Evolutionary conservation across 1,140 invertebrate species (phyloP).

Genomic region (Platyura marginata): DNA sequence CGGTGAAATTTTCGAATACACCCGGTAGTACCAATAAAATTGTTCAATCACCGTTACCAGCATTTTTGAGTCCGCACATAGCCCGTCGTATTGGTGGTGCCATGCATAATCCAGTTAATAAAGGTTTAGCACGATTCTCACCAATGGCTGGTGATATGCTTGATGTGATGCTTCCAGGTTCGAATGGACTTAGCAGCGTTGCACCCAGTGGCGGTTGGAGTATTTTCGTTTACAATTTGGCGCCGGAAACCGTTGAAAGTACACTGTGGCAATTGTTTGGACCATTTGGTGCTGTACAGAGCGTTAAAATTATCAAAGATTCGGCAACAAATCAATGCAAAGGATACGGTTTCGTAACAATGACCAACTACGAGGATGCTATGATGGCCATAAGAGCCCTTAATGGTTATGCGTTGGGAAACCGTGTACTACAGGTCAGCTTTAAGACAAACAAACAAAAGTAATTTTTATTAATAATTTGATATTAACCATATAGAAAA

Average conservation of each 20-base stretch:
- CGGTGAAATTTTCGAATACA: constrained; percentile 40
- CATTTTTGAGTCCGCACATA: constrained; percentile 33
- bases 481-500: neutral
- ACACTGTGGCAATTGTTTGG: constrained; percentile 98
- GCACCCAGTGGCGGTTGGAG: constrained; percentile 74
- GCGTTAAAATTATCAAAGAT: constrained; percentile 95
- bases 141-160: constrained; percentile 64
- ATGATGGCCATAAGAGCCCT: constrained; percentile 92
- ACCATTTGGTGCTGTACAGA: constrained; percentile 96
- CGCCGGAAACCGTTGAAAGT: constrained; percentile 94
- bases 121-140: constrained; percentile 70
- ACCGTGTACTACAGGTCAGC: constrained; percentile 93
- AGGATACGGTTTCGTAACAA: constrained; percentile 97
- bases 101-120: constrained; percentile 76
- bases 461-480: constrained; percentile 13
- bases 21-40: constrained; percentile 33
- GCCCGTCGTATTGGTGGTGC: constrained; percentile 36
- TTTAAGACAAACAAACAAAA: constrained; percentile 88
- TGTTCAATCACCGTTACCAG: constrained; percentile 21
- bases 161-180: constrained; percentile 57
- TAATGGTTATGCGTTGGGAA: constrained; percentile 92
- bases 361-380: constrained; percentile 98
- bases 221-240: constrained; percentile 97
- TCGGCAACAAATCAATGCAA: constrained; percentile 97
- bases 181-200: constrained; percentile 51